phyloP scores from a whole-genome alignment of 2,888 invertebrate genomes.

The Tenthredo notha region DNA sequence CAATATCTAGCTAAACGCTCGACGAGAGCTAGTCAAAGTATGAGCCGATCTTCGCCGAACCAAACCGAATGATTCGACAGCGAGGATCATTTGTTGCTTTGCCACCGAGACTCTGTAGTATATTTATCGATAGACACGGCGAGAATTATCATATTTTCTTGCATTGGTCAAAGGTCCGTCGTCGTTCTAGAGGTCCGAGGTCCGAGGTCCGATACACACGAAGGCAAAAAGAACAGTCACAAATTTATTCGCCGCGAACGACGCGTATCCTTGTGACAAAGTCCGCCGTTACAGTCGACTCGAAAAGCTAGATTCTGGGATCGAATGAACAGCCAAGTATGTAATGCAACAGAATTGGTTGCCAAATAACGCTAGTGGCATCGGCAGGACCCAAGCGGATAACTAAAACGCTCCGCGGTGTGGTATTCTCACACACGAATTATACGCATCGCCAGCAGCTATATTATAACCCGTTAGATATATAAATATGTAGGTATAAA shows the following conservation, averaged over 20 bases:
- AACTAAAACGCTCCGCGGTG: neutral
- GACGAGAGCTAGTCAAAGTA: neutral
- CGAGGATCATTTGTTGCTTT: neutral
- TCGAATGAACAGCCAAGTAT: neutral
- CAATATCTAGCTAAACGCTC: neutral
- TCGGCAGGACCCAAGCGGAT: neutral
- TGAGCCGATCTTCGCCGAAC: neutral
- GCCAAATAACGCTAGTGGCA: neutral
- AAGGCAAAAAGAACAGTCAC: neutral
- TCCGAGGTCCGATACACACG: conserved; percentile 21
- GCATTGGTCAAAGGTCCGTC: conserved; percentile 25
- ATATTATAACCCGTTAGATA: conserved; percentile 4
- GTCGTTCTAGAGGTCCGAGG: neutral
- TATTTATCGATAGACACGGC: neutral
- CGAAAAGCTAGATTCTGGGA: conserved; percentile 10
- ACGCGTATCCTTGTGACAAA: conserved; percentile 26
- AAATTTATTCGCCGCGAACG: conserved; percentile 4
- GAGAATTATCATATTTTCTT: conserved; percentile 20
- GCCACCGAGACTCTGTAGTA: neutral
- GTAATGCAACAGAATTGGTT: neutral
- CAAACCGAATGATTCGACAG: neutral
- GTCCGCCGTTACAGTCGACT: conserved; percentile 21
- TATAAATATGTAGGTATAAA: neutral
- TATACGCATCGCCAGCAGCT: neutral
- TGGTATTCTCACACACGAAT: neutral